A percentile compares a stretch with the other conserved stretches of the same genome.
phyloP scores from a whole-genome alignment of 2,888 invertebrate genomes.

The Cartodere bifasciata region DNA sequence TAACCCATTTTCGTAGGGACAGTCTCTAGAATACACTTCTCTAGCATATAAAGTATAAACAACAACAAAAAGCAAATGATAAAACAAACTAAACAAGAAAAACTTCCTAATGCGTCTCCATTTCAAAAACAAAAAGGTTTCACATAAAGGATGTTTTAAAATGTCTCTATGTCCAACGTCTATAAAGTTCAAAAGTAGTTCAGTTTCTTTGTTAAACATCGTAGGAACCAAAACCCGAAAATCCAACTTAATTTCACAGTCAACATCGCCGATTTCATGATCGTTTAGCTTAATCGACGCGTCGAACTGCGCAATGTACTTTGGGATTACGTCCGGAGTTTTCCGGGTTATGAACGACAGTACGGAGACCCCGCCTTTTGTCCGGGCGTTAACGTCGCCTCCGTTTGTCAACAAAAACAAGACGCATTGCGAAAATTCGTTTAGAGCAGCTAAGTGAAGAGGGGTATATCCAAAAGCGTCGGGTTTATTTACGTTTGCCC shows the following conservation, averaged over 20 bases:
- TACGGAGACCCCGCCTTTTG: slow-evolving; percentile 69
- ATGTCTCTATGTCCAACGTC: slow-evolving; percentile 71
- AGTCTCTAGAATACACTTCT: slow-evolving; percentile 45
- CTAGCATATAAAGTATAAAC: slow-evolving; percentile 62
- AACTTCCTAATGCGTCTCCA: slow-evolving; percentile 74
- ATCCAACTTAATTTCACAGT: slow-evolving; percentile 67
- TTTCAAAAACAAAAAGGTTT: slow-evolving; percentile 72
- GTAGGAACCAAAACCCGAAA: slow-evolving; percentile 49
- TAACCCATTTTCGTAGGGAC: slow-evolving; percentile 20
- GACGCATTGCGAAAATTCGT: slow-evolving; percentile 68
- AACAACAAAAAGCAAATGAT: slow-evolving; percentile 62
- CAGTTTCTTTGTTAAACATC: slow-evolving; percentile 57
- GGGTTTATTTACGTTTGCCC: slow-evolving; percentile 61
- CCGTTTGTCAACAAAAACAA: slow-evolving; percentile 61
- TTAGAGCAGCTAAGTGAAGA: slow-evolving; percentile 68
- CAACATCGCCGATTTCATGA: slow-evolving; percentile 75
- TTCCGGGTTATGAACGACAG: slow-evolving; percentile 72
- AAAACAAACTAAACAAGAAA: slow-evolving; percentile 64
- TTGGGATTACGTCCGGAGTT: slow-evolving; percentile 69
- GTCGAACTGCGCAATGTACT: slow-evolving; percentile 49
- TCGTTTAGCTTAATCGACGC: slow-evolving; percentile 66
- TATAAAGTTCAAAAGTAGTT: slow-evolving; percentile 55
- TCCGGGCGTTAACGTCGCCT: slow-evolving; percentile 68
- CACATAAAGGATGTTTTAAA: slow-evolving; percentile 71
- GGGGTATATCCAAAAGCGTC: slow-evolving; percentile 78